phyloP scores from a whole-genome alignment of 2,797 vertebrate species.

The Dermochelys coriacea region DNA sequence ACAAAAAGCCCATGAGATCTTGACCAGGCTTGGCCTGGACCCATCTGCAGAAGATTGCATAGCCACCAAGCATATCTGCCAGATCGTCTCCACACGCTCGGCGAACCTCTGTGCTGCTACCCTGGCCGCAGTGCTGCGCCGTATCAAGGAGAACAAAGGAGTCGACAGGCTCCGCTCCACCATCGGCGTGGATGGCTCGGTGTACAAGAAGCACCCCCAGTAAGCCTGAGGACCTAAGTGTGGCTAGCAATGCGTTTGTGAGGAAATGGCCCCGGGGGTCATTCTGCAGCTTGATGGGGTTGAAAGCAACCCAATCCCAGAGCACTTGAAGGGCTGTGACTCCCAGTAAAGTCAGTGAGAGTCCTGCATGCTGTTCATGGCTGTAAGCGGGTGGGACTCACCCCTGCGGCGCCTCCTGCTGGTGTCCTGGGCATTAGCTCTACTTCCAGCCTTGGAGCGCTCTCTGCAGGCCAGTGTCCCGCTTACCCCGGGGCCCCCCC shows the following conservation, averaged over 20 bases:
- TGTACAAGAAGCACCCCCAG: slow-evolving; percentile 97
- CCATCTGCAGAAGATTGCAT: slow-evolving; percentile 89
- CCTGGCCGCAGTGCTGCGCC: slow-evolving; percentile 88
- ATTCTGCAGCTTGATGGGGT: neutral
- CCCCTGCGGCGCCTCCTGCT: no score
- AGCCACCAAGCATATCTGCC: slow-evolving; percentile 90
- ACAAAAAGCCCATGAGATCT: slow-evolving; percentile 84
- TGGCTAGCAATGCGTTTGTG: neutral
- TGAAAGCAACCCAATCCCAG: neutral
- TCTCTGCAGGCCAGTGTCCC: no score
- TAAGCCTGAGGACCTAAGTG: slow-evolving; percentile 71
- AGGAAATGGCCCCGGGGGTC: neutral
- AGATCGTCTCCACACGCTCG: slow-evolving; percentile 92
- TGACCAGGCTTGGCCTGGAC: slow-evolving; percentile 86
- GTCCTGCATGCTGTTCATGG: neutral
- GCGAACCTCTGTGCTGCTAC: slow-evolving; percentile 91
- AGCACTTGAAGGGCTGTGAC: neutral
- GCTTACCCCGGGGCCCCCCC: no score
- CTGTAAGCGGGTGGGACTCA: no score
- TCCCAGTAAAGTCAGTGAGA: neutral
- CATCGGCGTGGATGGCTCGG: slow-evolving; percentile 92
- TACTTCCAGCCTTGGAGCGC: no score
- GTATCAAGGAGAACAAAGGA: slow-evolving; percentile 94
- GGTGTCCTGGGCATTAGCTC: no score
- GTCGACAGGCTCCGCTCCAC: slow-evolving; percentile 89